Evolutionary conservation across 2,888 invertebrate genomes (phyloP).

Genomic region (Petrophora chlorosata): DNA sequence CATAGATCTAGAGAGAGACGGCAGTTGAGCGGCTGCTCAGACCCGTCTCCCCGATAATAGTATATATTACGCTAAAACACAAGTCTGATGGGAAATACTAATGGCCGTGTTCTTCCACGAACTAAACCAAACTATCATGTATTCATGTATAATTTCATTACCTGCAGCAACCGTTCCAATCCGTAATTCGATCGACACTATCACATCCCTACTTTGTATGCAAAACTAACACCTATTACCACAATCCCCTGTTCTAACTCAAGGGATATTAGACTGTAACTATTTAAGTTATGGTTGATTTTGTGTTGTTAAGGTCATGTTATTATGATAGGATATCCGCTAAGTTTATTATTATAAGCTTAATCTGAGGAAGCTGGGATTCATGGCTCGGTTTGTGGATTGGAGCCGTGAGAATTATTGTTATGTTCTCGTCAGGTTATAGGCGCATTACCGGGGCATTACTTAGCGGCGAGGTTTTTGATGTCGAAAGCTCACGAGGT

Average conservation of each 20-base stretch:
- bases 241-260: background rate
- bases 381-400: conserved; percentile 40
- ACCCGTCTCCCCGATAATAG: too few relatives aligned
- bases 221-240: conserved; percentile 53
- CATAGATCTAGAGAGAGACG: too few relatives aligned
- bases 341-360: conserved; percentile 49
- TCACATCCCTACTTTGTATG: conserved; percentile 56
- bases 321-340: conserved; percentile 41
- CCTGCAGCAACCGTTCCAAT: conserved; percentile 38
- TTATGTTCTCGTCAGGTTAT: conserved; percentile 34
- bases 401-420: conserved; percentile 35
- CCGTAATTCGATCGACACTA: conserved; percentile 37
- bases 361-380: conserved; percentile 52
- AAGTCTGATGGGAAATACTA: too few relatives aligned
- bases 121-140: conserved; percentile 55
- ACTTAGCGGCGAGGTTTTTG: conserved; percentile 13
- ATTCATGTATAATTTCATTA: conserved; percentile 54
- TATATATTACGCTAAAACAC: too few relatives aligned
- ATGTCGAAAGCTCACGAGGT: too few relatives aligned
- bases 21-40: too few relatives aligned
- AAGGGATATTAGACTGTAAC: background rate
- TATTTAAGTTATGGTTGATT: background rate
- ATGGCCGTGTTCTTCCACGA: background rate
- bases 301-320: conserved; percentile 6
- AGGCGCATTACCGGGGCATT: conserved; percentile 9